These are phyloP conservation scores for Agrochola circellaris DNA, from an alignment of 2,888 invertebrate species.

Conservation along the genomic window DNA sequence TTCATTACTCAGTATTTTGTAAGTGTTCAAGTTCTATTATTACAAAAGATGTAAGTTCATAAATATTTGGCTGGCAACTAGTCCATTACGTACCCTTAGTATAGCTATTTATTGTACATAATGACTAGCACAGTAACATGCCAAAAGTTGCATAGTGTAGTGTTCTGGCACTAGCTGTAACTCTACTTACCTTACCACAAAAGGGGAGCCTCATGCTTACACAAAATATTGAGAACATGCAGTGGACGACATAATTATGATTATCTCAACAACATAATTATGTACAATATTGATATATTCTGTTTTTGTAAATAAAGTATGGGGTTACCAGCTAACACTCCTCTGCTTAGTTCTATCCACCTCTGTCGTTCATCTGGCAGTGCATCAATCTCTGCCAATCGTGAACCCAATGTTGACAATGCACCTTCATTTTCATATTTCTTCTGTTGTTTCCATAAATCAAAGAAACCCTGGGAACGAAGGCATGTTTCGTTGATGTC, in stretches of 20 bases:
- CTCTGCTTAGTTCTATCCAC: constrained; percentile 92
- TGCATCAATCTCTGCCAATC: constrained; percentile 93
- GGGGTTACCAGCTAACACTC: constrained; percentile 91
- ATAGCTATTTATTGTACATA: constrained; percentile 21
- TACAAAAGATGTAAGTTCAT: constrained; percentile 32
- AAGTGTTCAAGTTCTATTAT: constrained; percentile 35
- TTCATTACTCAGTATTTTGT: constrained; percentile 22
- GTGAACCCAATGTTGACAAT: constrained; percentile 92
- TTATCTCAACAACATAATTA: background rate
- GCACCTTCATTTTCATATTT: constrained; percentile 96
- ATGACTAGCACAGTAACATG: constrained; percentile 35
- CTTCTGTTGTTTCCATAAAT: constrained; percentile 96
- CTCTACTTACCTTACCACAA: constrained; percentile 19
- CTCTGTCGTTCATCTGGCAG: constrained; percentile 90
- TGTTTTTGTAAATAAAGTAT: constrained; percentile 12
- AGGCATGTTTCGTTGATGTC: constrained; percentile 98
- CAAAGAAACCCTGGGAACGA: constrained; percentile 97
- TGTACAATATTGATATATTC: background rate
- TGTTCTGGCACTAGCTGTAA: constrained; percentile 33
- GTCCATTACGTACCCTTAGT: constrained; percentile 4
- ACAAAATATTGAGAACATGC: constrained; percentile 10
- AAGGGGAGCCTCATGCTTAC: background rate
- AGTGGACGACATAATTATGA: too few species aligned
- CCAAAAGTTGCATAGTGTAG: constrained; percentile 24
- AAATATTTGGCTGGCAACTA: constrained; percentile 50